Base-by-base conservation (phyloP, 2,797 vertebrate species). In the Sardinella longiceps region DNA sequence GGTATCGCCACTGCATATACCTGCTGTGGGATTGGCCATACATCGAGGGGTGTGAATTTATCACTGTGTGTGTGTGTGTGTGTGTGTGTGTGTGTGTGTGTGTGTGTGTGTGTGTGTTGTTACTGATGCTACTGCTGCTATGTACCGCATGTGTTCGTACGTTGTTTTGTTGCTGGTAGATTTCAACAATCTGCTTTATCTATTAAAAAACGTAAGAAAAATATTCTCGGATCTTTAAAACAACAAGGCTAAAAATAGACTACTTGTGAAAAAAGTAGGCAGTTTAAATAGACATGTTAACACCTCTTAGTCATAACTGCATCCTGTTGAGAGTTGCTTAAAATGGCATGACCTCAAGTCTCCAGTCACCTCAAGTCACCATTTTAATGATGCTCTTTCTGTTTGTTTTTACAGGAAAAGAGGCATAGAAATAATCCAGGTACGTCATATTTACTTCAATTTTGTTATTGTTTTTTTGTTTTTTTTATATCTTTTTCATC, bases 361-460 rank as follows among this genome's bases (percentile, higher is more conserved):
- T 15, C 3, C 30, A 39, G 15, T 39, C n/a, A n/a, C n/a, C 14
- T 39, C 15, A 4, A 28, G 60, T 33, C 30, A 37, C 30, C 18
- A 39, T 74, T 74, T 74, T 45, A 30, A 20, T 83, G 28, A 37
- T 80, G 33, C 81, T 46, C 51, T 43, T 37, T 85, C 12, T 85
- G 5, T 81, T 87, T 37, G 82, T 23, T 84, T 33, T 87, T 86
- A 23, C 81, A 92, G 90, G 84, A 90, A 90, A 86, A 86, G 88
- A 80, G 91, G 91, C 80, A 89, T 92, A 50, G 90, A 91, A 84
- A 90, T 92, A 87, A 86, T 92, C 30, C 87, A 89, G 89, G 91
- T 92, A 83, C 86, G 89, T 74, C 37, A 39, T 20, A 39, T 15
- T 70, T 37, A 63, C 28, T 28, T 30, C 5, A 6, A 12, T 63